Percentiles rank a stretch among this genome's conserved stretches.
Evolutionary conservation across 2,888 invertebrate species (phyloP).

Genomic region (Idaea aversata): DNA sequence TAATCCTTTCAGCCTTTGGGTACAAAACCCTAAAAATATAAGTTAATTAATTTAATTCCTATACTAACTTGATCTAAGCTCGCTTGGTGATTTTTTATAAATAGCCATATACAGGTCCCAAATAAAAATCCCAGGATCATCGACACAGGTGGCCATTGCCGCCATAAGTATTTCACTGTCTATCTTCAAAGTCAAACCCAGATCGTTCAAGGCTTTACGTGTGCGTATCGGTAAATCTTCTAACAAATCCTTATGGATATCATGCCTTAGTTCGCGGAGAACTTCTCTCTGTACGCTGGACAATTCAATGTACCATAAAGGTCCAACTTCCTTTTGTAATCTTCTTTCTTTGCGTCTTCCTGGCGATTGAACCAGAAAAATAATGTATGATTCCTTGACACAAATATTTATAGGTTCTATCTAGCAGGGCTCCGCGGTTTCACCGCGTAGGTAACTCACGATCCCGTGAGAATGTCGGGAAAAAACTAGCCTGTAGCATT

Average conservation of each 20-base stretch:
- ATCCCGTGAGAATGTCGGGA: neutral
- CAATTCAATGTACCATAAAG: conserved; percentile 63
- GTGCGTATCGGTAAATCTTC: conserved; percentile 60
- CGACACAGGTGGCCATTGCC: conserved; percentile 51
- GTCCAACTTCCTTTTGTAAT: conserved; percentile 52
- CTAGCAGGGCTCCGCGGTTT: too few relatives aligned
- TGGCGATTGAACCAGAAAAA: conserved; percentile 20
- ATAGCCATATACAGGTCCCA: conserved; percentile 62
- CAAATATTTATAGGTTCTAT: neutral
- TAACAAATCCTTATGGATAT: conserved; percentile 65
- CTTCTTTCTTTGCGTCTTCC: conserved; percentile 45
- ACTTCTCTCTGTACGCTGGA: conserved; percentile 55
- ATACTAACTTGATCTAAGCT: conserved; percentile 45
- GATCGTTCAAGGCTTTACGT: conserved; percentile 48
- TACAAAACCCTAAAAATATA: too few relatives aligned
- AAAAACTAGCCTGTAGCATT: too few relatives aligned
- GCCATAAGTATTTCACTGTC: conserved; percentile 48
- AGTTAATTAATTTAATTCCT: too few relatives aligned
- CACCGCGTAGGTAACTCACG: neutral
- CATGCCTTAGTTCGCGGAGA: conserved; percentile 42
- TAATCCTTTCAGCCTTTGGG: too few relatives aligned
- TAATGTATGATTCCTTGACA: neutral
- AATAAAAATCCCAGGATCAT: conserved; percentile 69
- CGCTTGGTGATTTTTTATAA: conserved; percentile 58
- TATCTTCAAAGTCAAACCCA: conserved; percentile 58